Evolutionary conservation across 2,888 invertebrate species (phyloP), one percentile per base, ranked within the genome.

Genomic region (Cephus rjabovi): DNA sequence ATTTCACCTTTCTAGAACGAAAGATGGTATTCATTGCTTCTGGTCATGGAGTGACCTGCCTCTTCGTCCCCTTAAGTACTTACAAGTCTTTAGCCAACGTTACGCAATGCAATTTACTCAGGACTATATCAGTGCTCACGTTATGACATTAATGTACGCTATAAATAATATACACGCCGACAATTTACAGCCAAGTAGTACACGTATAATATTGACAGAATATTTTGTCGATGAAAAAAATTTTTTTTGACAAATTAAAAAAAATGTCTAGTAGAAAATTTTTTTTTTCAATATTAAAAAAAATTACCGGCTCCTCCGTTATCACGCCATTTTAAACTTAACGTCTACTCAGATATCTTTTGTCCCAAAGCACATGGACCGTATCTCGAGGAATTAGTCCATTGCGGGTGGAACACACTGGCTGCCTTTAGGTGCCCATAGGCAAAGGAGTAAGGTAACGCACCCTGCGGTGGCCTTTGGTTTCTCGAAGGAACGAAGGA

Each of bases 381-480:
- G 23, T 23, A 56, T 56, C 56, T 23, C 23, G 56, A 56, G 23
- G 56, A 56, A 56, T 56, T 56, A 56, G 56, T 23, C 23, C 56
- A 56, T 23, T 75, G 78, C 79, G 77, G 71, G 77, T 77, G 77
- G 75, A 83, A 80, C 75, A 75, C 77, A 73, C 69, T 81, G 23
- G 23, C 35, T 30, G 71, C 23, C 74, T 81, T 81, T 79, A 81
- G 82, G 80, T 83, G 79, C 80, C 86, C 83, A 82, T 87, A 87
- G 89, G 87, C 88, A 87, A 89, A 89, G 84, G 83, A 88, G 85
- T 86, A 87, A 88, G 88, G 88, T 88, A 90, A 89, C 90, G 89
- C 88, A 90, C 87, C 90, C 89, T 86, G 90, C 89, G 90, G 91
- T 90, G 90, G 90, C 89, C 90, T 91, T 90, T 90, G 90, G 85